phyloP scores from a whole-genome alignment of 2,797 vertebrate species.

The Cirrhinus molitorella region DNA sequence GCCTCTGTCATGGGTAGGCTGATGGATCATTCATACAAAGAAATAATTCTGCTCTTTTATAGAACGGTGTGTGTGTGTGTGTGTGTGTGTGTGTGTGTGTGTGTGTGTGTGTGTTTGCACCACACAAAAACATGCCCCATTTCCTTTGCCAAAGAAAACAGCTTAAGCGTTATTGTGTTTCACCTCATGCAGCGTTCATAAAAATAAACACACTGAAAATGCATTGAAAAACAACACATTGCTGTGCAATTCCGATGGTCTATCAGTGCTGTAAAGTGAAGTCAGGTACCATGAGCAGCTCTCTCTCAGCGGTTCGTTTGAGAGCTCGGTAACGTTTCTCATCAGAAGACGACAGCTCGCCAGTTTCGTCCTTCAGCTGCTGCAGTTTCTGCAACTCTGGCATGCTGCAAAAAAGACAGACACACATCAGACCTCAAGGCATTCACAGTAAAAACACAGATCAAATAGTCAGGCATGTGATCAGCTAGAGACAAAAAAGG shows the following conservation, averaged over 20 bases:
- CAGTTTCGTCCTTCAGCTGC: slow-evolving; percentile 98
- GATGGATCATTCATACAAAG: neutral
- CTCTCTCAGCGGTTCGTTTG: slow-evolving; percentile 94
- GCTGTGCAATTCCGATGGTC: neutral
- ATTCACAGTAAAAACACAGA: too few relatives aligned
- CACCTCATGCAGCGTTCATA: neutral
- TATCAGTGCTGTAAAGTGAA: slow-evolving; percentile 7
- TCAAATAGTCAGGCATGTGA: too few relatives aligned
- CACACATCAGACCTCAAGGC: neutral
- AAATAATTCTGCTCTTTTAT: neutral
- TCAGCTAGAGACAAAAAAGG: too few relatives aligned
- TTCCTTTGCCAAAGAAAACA: neutral
- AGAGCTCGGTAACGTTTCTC: slow-evolving; percentile 97
- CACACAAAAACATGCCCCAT: neutral
- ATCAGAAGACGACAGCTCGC: slow-evolving; percentile 95
- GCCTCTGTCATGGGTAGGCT: neutral
- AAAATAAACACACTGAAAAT: neutral
- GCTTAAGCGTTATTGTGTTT: neutral
- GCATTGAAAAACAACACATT: neutral
- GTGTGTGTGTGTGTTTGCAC: neutral
- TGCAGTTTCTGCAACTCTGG: slow-evolving; percentile 99
- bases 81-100: neutral
- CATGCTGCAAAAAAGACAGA: slow-evolving; percentile 83
- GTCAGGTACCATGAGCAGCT: slow-evolving; percentile 91
- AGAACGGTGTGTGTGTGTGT: neutral